These are phyloP conservation scores for Todiramphus saurophagus DNA, from an alignment of 2,113 vertebrate species.

Conservation along the genomic window DNA sequence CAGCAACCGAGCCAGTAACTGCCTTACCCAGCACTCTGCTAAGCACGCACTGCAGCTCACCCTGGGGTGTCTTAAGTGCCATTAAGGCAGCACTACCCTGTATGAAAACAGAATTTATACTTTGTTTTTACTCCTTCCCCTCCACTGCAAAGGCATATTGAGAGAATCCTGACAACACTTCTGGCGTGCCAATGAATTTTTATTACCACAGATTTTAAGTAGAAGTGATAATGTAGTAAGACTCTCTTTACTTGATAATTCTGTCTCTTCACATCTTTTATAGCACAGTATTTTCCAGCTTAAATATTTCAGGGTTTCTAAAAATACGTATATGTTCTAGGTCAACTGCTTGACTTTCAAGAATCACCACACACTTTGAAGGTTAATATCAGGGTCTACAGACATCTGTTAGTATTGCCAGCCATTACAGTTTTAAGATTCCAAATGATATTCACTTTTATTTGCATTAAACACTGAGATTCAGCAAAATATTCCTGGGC, in stretches of 20 bases:
- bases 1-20: background rate
- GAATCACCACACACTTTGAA: background rate
- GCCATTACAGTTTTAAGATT: background rate
- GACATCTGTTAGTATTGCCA: background rate
- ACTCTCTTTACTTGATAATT: background rate
- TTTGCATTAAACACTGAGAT: background rate
- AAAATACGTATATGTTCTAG: background rate
- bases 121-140: background rate
- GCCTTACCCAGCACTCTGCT: background rate
- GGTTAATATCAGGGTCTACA: background rate
- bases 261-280: background rate
- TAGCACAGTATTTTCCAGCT: background rate
- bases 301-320: slow-evolving; percentile 13
- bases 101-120: background rate
- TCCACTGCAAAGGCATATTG: background rate
- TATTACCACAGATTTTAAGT: background rate
- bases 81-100: background rate
- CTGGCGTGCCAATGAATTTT: background rate
- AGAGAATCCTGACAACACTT: background rate
- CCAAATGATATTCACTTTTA: background rate
- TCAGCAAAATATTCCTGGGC: background rate
- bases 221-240: background rate
- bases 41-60: background rate
- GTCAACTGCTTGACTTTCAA: background rate
- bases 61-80: accelerated